A percentile compares a stretch with the other conserved stretches of the same genome.
phyloP scores from a whole-genome alignment of 2,888 invertebrate genomes.

The Leptinotarsa tumamoca region DNA sequence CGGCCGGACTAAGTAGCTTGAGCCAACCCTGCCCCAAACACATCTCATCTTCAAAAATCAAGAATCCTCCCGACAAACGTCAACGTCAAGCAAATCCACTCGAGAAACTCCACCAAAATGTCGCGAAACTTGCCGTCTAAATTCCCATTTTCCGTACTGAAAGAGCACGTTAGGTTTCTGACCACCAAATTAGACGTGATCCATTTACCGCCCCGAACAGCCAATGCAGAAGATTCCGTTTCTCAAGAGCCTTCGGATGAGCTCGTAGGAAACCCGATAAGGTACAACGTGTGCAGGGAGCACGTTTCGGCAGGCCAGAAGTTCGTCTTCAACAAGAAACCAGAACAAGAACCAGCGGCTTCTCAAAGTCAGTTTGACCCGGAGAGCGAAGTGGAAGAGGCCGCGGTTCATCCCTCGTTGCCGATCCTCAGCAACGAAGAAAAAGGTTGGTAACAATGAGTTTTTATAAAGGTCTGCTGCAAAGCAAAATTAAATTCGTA shows the following conservation, averaged over 20 bases:
- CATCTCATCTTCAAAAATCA: background rate
- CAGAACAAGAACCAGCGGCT: background rate
- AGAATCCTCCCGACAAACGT: background rate
- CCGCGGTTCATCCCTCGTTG: slow-evolving; percentile 20
- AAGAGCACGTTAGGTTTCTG: slow-evolving; percentile 1
- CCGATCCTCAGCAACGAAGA: slow-evolving; percentile 15
- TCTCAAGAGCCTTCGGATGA: slow-evolving; percentile 2
- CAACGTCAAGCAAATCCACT: background rate
- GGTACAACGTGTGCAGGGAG: slow-evolving; percentile 42
- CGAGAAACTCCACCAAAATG: slow-evolving; percentile 1
- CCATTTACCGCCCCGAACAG: slow-evolving; percentile 7
- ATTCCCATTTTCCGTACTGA: slow-evolving; percentile 4
- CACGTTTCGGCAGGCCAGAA: slow-evolving; percentile 24
- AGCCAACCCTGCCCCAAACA: background rate
- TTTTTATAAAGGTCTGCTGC: too few relatives aligned
- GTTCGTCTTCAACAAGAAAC: slow-evolving; percentile 37
- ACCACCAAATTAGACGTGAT: slow-evolving; percentile 32
- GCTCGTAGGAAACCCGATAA: slow-evolving; percentile 4
- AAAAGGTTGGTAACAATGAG: background rate
- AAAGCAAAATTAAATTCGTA: too few relatives aligned
- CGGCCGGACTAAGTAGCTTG: background rate
- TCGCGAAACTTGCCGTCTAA: background rate
- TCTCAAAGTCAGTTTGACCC: background rate
- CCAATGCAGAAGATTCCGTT: slow-evolving; percentile 6
- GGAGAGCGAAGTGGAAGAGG: background rate